phyloP scores from a whole-genome alignment of 1,140 invertebrate genomes.

The Arctopsyche grandis region DNA sequence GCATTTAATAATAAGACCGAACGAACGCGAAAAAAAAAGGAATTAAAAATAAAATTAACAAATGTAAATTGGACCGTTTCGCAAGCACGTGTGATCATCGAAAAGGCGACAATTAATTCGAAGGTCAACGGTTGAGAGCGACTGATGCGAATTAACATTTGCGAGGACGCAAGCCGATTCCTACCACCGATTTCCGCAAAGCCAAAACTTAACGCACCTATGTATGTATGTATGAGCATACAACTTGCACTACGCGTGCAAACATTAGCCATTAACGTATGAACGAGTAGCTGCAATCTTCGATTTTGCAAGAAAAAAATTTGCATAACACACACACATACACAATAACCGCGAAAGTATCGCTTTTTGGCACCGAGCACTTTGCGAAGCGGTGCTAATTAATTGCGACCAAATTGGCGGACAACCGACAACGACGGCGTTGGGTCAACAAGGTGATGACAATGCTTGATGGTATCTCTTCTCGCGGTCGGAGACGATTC shows the following conservation, averaged over 20 bases:
- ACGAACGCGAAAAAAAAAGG: not conserved
- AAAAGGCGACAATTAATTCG: conserved; percentile 29
- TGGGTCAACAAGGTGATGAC: conserved; percentile 9
- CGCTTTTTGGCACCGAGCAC: not conserved
- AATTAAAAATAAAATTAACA: not conserved
- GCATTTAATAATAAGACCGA: conserved; percentile 22
- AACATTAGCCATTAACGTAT: not conserved
- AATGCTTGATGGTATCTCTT: conserved; percentile 3
- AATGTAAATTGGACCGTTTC: not conserved
- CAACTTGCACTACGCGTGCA: not conserved
- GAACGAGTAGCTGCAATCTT: too few species aligned
- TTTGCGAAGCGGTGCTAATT: conserved; percentile 3
- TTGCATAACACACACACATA: not conserved
- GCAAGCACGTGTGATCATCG: conserved; percentile 18
- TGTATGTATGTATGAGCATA: not conserved
- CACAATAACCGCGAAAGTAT: not conserved
- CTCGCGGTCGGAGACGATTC: not conserved
- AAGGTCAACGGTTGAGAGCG: not conserved
- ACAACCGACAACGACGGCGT: not conserved
- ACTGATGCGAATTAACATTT: not conserved
- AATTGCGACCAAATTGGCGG: conserved; percentile 8
- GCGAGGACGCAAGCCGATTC: not conserved
- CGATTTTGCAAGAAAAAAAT: not conserved
- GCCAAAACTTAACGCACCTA: not conserved
- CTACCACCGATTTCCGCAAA: not conserved